Conservation (phyloP, 1,140 invertebrate species). For the Orius laevigatus region DNA sequence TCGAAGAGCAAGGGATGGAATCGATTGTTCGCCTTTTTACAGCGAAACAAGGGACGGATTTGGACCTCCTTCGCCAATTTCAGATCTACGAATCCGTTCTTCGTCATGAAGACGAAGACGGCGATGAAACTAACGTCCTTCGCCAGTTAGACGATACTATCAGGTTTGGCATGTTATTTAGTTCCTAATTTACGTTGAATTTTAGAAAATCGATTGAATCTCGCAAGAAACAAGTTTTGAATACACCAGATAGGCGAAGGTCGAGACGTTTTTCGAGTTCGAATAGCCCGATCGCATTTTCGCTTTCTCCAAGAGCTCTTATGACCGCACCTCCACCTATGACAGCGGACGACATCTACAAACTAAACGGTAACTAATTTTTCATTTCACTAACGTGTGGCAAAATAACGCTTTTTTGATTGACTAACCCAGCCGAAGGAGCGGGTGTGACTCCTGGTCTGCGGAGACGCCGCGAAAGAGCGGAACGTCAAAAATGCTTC, state of each 20-base stretch:
- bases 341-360: not conserved
- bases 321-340: conserved; percentile 3
- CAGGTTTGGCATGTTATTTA: conserved; percentile 29
- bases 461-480: conserved; percentile 51
- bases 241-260: conserved; percentile 51
- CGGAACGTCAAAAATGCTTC: conserved; percentile 62
- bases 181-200: conserved; percentile 12
- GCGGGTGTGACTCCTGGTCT: conserved; percentile 59
- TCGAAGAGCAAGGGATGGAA: conserved; percentile 95
- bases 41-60: conserved; percentile 81
- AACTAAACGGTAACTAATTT: not conserved
- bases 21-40: conserved; percentile 66
- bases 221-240: conserved; percentile 40
- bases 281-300: conserved; percentile 33
- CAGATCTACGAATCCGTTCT: conserved; percentile 91
- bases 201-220: not conserved
- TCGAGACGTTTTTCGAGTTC: conserved; percentile 55
- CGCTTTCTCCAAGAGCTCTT: conserved; percentile 12
- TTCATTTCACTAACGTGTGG: not conserved
- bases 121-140: conserved; percentile 42
- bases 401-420: conserved; percentile 2
- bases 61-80: conserved; percentile 83
- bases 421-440: conserved; percentile 19
- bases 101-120: conserved; percentile 73
- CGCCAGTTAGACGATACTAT: conserved; percentile 64